Conservation (phyloP, 2,888 invertebrate genomes). For the Acanthosepion esculentum region DNA sequence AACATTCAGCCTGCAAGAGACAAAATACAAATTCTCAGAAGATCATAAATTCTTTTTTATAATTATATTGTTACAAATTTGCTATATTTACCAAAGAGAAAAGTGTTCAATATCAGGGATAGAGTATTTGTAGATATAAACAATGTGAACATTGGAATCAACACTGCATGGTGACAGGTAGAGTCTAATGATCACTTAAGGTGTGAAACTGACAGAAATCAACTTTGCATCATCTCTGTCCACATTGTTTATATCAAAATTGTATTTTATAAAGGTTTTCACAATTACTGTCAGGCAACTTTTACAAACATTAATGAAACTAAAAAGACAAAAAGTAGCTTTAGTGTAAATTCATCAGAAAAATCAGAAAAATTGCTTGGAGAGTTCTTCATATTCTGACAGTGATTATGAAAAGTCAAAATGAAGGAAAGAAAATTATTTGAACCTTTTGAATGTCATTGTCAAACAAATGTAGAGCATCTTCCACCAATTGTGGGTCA, state of each 20-base stretch:
- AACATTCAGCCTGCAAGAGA: conserved; percentile 63
- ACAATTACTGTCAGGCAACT: neutral
- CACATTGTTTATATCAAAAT: no score
- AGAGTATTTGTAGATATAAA: no score
- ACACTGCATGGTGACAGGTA: no score
- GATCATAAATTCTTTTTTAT: neutral
- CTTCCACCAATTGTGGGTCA: conserved; percentile 59
- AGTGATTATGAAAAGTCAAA: neutral
- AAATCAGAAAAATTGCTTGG: no score
- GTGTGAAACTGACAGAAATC: no score
- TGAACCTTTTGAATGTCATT: conserved; percentile 65
- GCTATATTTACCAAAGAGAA: no score
- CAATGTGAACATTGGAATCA: no score
- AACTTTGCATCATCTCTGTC: no score
- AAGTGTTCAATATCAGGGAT: no score
- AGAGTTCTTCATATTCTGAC: no score
- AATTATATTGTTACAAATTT: neutral
- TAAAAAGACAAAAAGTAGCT: neutral
- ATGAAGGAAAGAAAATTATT: neutral
- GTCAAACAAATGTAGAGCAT: conserved; percentile 61
- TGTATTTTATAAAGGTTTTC: neutral
- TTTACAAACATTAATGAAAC: neutral
- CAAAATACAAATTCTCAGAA: neutral
- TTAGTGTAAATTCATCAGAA: neutral
- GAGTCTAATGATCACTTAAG: no score